A percentile compares a stretch with the other conserved stretches of the same genome.
These are phyloP conservation scores for Metopolophium dirhodum DNA, from an alignment of 1,140 invertebrate genomes.

Conservation along the genomic window DNA sequence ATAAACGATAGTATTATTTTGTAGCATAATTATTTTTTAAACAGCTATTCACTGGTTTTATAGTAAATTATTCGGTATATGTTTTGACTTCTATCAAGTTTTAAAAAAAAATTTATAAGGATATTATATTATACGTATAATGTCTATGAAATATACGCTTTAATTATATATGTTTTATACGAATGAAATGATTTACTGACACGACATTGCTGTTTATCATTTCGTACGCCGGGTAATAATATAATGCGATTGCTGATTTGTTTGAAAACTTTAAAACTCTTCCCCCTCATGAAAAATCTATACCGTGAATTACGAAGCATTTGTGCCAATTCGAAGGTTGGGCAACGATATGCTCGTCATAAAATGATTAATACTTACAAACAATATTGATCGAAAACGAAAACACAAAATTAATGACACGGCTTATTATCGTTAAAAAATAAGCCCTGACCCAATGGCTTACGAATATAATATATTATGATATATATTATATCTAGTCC, in stretches of 20 bases:
- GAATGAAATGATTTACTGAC: background rate
- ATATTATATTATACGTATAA: no score
- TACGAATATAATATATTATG: background rate
- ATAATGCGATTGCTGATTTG: background rate
- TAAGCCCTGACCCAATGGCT: background rate
- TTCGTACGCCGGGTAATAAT: background rate
- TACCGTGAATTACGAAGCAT: background rate
- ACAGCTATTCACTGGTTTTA: background rate
- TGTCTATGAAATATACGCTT: no score
- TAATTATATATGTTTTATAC: background rate
- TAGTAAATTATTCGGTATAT: background rate
- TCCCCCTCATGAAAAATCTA: background rate
- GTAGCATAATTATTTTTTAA: background rate
- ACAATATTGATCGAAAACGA: background rate
- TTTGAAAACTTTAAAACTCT: background rate
- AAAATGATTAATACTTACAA: conserved; percentile 14
- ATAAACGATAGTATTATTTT: background rate
- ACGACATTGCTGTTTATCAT: background rate
- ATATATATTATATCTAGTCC: background rate
- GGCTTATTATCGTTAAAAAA: background rate
- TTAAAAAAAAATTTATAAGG: background rate
- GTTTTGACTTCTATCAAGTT: background rate
- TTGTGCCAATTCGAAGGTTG: background rate
- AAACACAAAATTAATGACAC: background rate
- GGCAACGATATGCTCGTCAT: background rate